Conservation (phyloP, 53 echinoderm and acorn worm genomes). For the Henricia sp. region DNA sequence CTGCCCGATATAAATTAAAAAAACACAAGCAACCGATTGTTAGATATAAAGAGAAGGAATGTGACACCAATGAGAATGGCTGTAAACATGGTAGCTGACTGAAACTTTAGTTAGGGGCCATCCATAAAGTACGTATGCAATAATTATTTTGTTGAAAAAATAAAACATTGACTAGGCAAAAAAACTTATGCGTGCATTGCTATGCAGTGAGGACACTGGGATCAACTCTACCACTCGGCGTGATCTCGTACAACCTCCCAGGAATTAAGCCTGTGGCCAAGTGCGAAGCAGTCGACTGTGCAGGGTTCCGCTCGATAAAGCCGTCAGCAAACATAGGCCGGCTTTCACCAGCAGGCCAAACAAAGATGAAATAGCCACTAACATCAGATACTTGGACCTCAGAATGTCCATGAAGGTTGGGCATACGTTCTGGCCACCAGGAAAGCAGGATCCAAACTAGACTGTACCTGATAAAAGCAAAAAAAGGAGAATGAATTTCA, state of each 20-base stretch:
- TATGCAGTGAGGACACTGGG: neutral
- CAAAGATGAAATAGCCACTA: conserved; percentile 23
- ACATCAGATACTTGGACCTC: conserved; percentile 25
- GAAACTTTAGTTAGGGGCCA: too few relatives aligned
- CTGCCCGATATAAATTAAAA: conserved; percentile 10
- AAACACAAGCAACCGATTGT: too few relatives aligned
- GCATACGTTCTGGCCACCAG: conserved; percentile 49
- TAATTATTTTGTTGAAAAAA: too few relatives aligned
- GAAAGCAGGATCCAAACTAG: too few relatives aligned
- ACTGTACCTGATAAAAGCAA: too few relatives aligned
- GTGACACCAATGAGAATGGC: too few relatives aligned
- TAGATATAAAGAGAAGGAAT: too few relatives aligned
- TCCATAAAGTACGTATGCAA: too few relatives aligned
- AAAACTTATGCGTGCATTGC: conserved; percentile 45
- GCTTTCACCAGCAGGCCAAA: conserved; percentile 19
- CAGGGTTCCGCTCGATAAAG: neutral
- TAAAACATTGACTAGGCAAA: too few relatives aligned
- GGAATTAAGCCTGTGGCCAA: conserved; percentile 8
- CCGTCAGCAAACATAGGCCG: neutral
- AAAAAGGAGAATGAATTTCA: too few relatives aligned
- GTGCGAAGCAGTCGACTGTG: conserved; percentile 6
- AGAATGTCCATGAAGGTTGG: conserved; percentile 48
- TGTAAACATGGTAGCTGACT: too few relatives aligned
- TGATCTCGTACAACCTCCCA: conserved; percentile 39
- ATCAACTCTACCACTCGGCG: neutral